Evolutionary conservation across 2,888 invertebrate species (phyloP).

Genomic region (Hanleya hanleyi): DNA sequence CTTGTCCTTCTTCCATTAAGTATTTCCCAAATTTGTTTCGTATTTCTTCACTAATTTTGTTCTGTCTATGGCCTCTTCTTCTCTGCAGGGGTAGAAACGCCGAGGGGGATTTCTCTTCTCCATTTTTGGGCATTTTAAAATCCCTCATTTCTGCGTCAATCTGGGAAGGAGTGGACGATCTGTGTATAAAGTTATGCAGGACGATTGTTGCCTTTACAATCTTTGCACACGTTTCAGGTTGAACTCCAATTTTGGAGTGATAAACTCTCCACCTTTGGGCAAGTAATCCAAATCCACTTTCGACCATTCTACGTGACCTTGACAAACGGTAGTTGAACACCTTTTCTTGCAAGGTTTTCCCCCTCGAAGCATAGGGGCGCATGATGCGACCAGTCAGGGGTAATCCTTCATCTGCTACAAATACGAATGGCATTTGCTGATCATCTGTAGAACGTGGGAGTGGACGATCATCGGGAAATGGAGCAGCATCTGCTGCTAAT

Average conservation of each 20-base stretch:
- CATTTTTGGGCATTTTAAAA: too few relatives aligned
- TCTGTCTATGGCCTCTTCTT: too few relatives aligned
- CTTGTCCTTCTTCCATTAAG: too few relatives aligned
- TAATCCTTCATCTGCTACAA: slow-evolving; percentile 51
- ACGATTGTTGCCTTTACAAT: too few relatives aligned
- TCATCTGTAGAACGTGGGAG: slow-evolving; percentile 21
- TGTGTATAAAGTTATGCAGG: too few relatives aligned
- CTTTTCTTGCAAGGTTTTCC: neutral
- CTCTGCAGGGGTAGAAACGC: too few relatives aligned
- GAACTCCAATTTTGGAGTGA: neutral
- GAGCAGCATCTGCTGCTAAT: neutral
- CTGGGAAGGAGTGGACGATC: too few relatives aligned
- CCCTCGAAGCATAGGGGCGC: slow-evolving; percentile 11
- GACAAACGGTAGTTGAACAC: slow-evolving; percentile 22
- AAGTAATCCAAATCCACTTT: neutral
- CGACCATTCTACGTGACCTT: neutral
- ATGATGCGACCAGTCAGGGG: slow-evolving; percentile 37
- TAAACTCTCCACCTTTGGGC: neutral
- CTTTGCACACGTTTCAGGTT: too few relatives aligned
- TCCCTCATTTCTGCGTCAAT: too few relatives aligned
- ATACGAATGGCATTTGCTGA: slow-evolving; percentile 30
- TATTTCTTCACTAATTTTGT: too few relatives aligned
- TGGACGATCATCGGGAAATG: neutral
- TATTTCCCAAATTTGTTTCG: too few relatives aligned
- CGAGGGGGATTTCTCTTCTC: too few relatives aligned